phyloP scores from a whole-genome alignment of 2,113 vertebrate genomes.

The Varanus salvator region DNA sequence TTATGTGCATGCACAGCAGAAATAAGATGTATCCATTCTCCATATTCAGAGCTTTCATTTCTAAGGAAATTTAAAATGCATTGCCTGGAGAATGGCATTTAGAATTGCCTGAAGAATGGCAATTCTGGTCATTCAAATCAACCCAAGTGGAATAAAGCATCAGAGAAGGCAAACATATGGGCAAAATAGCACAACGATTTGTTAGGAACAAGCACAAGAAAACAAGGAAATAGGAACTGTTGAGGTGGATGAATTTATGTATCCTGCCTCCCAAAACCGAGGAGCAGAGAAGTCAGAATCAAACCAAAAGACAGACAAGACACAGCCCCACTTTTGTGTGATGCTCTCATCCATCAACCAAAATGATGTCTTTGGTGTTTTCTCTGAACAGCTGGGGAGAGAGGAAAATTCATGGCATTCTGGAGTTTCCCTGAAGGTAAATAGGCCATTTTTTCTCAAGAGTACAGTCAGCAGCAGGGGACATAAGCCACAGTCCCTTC shows the following conservation, averaged over 20 bases:
- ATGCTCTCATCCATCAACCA: background rate
- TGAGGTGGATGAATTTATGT: background rate
- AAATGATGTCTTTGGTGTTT: background rate
- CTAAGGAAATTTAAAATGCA: background rate
- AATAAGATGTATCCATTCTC: background rate
- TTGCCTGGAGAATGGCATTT: background rate
- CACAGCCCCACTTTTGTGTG: background rate
- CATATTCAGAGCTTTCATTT: background rate
- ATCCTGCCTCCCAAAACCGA: too few species aligned
- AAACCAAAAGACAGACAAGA: background rate
- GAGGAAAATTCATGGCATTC: background rate
- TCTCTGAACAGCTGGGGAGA: too few species aligned
- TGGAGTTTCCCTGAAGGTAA: background rate
- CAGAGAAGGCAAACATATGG: background rate
- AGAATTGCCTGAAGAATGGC: too few species aligned
- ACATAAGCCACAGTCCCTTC: background rate
- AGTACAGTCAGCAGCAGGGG: background rate
- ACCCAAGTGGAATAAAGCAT: background rate
- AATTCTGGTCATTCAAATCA: background rate
- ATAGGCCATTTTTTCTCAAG: background rate
- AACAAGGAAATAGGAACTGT: background rate
- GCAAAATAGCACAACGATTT: background rate
- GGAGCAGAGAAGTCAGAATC: background rate
- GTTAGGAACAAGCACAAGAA: background rate
- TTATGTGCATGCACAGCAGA: background rate